These are phyloP conservation scores for Megaceryle alcyon DNA, from an alignment of 2,797 vertebrate species.

Conservation along the genomic window DNA sequence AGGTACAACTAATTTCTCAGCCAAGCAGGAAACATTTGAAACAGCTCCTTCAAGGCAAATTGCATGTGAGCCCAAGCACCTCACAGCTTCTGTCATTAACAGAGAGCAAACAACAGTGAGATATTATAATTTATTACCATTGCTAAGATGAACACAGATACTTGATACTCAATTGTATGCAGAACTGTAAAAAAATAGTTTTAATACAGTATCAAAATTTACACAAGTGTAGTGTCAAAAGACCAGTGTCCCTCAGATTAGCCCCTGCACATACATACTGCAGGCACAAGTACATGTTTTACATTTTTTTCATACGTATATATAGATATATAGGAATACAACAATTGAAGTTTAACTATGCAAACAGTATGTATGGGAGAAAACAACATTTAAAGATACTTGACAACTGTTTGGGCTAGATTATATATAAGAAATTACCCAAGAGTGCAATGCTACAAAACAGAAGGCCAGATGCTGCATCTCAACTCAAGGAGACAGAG, in stretches of 20 bases:
- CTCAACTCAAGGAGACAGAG: neutral
- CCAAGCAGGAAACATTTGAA: neutral
- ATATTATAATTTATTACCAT: slow-evolving; percentile 85
- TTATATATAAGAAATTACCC: neutral
- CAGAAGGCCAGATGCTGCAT: neutral
- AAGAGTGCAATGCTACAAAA: slow-evolving; percentile 16
- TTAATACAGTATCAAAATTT: slow-evolving; percentile 89
- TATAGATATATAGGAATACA: slow-evolving; percentile 79
- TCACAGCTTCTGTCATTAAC: neutral
- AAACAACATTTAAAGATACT: slow-evolving; percentile 24
- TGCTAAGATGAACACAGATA: slow-evolving; percentile 84
- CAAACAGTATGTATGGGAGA: slow-evolving; percentile 16
- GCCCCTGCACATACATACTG: slow-evolving; percentile 70
- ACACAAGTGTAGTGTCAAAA: slow-evolving; percentile 83
- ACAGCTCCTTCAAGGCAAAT: neutral
- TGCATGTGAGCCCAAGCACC: neutral
- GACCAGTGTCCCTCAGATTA: slow-evolving; percentile 75
- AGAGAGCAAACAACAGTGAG: slow-evolving; percentile 58
- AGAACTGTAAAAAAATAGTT: slow-evolving; percentile 88
- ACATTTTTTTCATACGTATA: slow-evolving; percentile 54
- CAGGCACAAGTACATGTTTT: slow-evolving; percentile 73
- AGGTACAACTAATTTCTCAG: neutral
- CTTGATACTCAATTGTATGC: slow-evolving; percentile 80
- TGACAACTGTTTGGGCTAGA: neutral
- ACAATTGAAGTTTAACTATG: slow-evolving; percentile 72